Conservation (phyloP, 2,797 vertebrate species). For the Tapera naevia region DNA sequence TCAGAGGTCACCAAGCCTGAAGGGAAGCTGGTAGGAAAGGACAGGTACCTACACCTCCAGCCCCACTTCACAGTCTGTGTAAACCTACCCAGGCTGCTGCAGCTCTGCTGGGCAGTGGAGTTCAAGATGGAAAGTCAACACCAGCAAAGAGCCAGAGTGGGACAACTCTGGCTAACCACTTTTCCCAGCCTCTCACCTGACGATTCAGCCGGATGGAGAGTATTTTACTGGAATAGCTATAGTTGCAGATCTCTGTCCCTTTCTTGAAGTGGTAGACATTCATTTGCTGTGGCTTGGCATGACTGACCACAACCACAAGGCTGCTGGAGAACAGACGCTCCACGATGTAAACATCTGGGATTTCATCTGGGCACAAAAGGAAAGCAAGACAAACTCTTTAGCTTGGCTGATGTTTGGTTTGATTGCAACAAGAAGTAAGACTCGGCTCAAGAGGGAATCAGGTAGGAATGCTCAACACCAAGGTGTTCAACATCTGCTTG, state of each 20-base stretch:
- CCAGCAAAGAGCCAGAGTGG: not conserved
- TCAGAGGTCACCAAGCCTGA: not conserved
- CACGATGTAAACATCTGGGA: constrained; percentile 90
- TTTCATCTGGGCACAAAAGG: constrained; percentile 80
- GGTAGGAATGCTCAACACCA: not conserved
- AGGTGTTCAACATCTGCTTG: not conserved
- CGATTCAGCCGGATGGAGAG: constrained; percentile 91
- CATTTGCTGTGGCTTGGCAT: constrained; percentile 88
- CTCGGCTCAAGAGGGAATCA: not conserved
- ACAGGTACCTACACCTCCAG: not conserved
- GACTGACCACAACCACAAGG: constrained; percentile 93
- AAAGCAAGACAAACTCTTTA: not conserved
- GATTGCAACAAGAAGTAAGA: not conserved
- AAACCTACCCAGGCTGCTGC: not conserved
- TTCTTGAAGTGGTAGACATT: constrained; percentile 97
- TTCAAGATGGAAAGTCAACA: not conserved
- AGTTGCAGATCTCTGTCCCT: constrained; percentile 96
- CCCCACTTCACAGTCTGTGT: not conserved
- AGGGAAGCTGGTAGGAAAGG: not conserved
- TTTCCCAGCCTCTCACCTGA: constrained; percentile 78
- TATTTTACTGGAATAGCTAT: constrained; percentile 93
- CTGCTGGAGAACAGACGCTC: constrained; percentile 96
- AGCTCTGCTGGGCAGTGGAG: not conserved
- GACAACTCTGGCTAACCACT: not conserved
- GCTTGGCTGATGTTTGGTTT: not conserved